Conservation (phyloP, 2,797 vertebrate species). For the Chaenodraco wilsoni region DNA sequence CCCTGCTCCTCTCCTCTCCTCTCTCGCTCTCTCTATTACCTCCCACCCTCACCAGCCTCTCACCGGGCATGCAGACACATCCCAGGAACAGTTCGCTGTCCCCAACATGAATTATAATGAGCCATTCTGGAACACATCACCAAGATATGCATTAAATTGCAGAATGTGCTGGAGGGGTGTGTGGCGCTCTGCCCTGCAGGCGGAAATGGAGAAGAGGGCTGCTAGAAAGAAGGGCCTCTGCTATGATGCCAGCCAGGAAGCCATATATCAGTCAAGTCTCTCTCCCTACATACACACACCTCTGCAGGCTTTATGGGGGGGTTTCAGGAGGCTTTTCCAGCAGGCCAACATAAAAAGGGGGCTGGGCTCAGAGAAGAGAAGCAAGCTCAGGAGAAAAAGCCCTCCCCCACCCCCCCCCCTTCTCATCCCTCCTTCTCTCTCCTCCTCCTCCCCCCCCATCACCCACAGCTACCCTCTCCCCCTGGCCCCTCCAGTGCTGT, state of each 20-base stretch:
- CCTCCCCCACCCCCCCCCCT: conserved; percentile 47
- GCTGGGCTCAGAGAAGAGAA: conserved; percentile 69
- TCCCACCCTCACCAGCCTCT: conserved; percentile 59
- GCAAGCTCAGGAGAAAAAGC: conserved; percentile 56
- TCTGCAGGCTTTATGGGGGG: conserved; percentile 74
- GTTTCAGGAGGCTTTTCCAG: conserved; percentile 77
- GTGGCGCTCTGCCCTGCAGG: conserved; percentile 46
- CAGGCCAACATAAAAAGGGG: conserved; percentile 79
- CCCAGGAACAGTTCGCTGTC: conserved; percentile 41
- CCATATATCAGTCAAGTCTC: conserved; percentile 79
- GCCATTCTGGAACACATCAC: conserved; percentile 55
- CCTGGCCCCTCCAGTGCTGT: conserved; percentile 77
- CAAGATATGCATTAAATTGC: conserved; percentile 60
- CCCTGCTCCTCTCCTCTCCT: conserved; percentile 44
- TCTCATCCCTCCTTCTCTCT: too few species aligned
- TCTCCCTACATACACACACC: conserved; percentile 71
- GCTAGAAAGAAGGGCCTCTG: conserved; percentile 65
- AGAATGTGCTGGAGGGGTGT: conserved; percentile 45
- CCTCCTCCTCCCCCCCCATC: conserved; percentile 42
- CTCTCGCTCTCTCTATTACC: conserved; percentile 20
- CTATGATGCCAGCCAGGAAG: conserved; percentile 80
- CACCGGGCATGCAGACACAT: conserved; percentile 52
- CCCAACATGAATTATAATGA: conserved; percentile 58
- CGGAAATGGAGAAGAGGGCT: conserved; percentile 58
- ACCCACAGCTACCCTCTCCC: conserved; percentile 73